phyloP scores from a whole-genome alignment of 2,113 vertebrate species.

The Hippocampus abdominalis region DNA sequence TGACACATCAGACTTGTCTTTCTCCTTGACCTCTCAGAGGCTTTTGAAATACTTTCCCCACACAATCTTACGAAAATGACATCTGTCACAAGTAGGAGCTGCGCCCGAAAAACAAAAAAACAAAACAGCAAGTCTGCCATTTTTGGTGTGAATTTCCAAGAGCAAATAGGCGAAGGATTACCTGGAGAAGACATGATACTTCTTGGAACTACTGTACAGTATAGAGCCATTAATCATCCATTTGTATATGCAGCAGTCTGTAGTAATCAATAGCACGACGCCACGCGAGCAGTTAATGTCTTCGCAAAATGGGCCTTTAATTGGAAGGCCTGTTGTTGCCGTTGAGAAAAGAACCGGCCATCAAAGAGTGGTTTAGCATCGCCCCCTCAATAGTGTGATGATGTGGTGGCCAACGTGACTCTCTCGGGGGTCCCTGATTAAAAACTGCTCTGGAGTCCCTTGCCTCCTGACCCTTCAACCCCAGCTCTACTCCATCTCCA shows the following conservation, averaged over 20 bases:
- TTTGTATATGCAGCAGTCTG: slow-evolving; percentile 60
- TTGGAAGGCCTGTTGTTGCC: slow-evolving; percentile 57
- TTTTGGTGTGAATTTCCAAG: too few relatives aligned
- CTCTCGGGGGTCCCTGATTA: slow-evolving; percentile 88
- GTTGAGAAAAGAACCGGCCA: slow-evolving; percentile 51
- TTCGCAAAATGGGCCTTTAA: slow-evolving; percentile 74
- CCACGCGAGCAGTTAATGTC: slow-evolving; percentile 65
- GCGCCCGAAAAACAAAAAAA: too few relatives aligned
- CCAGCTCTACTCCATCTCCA: slow-evolving; percentile 85
- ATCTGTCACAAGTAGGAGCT: too few relatives aligned
- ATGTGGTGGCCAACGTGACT: slow-evolving; percentile 66
- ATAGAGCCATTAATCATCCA: slow-evolving; percentile 56
- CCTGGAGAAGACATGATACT: background rate
- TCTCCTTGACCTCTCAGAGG: too few relatives aligned
- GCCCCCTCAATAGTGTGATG: slow-evolving; percentile 53
- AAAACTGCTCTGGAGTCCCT: slow-evolving; percentile 92
- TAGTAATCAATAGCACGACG: slow-evolving; percentile 67
- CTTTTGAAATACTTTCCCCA: too few relatives aligned
- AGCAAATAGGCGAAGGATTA: too few relatives aligned
- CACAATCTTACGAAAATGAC: too few relatives aligned
- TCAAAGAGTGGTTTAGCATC: slow-evolving; percentile 73
- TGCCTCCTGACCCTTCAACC: slow-evolving; percentile 87
- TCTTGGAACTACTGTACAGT: slow-evolving; percentile 14
- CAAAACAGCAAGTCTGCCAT: too few relatives aligned
- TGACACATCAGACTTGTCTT: too few relatives aligned